A percentile compares a stretch with the other conserved stretches of the same genome.
These are phyloP conservation scores for Apoda limacodes DNA, from an alignment of 2,888 invertebrate species.

Conservation along the genomic window DNA sequence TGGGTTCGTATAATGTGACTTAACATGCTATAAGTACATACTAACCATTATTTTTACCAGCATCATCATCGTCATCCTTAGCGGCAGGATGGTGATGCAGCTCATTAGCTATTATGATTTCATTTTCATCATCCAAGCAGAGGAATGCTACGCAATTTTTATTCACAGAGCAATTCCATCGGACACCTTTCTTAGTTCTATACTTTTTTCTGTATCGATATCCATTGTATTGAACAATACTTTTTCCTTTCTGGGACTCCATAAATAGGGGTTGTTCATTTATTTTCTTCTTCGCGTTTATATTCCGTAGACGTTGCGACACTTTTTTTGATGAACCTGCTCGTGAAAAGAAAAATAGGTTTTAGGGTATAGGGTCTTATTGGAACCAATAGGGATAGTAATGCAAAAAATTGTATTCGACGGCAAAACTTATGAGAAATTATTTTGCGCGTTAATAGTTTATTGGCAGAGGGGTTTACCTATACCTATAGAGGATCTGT, in stretches of 20 bases:
- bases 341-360: too few species aligned
- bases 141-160: slow-evolving; percentile 41
- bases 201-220: slow-evolving; percentile 41
- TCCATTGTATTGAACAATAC: slow-evolving; percentile 36
- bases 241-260: slow-evolving; percentile 32
- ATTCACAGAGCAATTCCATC: slow-evolving; percentile 42
- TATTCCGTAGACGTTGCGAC: too few species aligned
- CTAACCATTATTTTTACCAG: slow-evolving; percentile 28
- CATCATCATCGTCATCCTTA: slow-evolving; percentile 20
- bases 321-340: too few species aligned
- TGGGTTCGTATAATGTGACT: too few species aligned
- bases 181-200: slow-evolving; percentile 32
- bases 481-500: too few species aligned
- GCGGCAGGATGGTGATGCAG: slow-evolving; percentile 31
- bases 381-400: too few species aligned
- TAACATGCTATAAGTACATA: neutral
- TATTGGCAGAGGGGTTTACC: too few species aligned
- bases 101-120: slow-evolving; percentile 36
- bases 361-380: too few species aligned
- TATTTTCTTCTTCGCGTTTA: slow-evolving; percentile 13
- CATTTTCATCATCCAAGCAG: slow-evolving; percentile 37
- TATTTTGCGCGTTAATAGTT: too few species aligned
- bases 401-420: too few species aligned
- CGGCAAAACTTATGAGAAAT: too few species aligned
- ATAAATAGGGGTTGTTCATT: slow-evolving; percentile 36